Evolutionary conservation across 2,888 invertebrate species (phyloP), one percentile per base, ranked within the genome.

Genomic region (Oscheius onirici): DNA sequence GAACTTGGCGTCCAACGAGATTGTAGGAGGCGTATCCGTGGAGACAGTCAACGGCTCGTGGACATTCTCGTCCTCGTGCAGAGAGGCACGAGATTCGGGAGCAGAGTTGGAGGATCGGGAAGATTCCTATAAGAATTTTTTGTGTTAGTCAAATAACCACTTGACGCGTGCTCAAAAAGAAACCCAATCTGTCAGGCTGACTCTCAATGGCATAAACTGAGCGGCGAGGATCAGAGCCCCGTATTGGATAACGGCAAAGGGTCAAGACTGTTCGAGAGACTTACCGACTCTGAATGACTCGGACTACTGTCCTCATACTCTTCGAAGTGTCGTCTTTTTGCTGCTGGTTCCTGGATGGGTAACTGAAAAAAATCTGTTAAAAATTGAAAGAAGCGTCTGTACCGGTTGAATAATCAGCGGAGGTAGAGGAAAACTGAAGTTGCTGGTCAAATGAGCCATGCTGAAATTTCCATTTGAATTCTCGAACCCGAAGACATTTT

Each of bases 1-100:
- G 52, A 73, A 80, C 2, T 61, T 69, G 17, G 78, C 73, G 24
- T 76, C 71, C 13, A 65, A 57, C 20, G 49, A 46, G 20, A 80
- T 80, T 8, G 24, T 46, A 10, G 63, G 63, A 46, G 46, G 24
- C 2, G 49, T 49, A 15, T 63, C 63, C 15, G 63, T 63, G 20
- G 63, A 63, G 46, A 63, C 28, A 6, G 46, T 49, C 28, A 63
- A 20, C 15, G 63, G 63, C 49, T 46, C 49, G 10, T 63, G 49
- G 3, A 49, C 63, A 28, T 49, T 46, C 17, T 63, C 49, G 2
- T 63, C 63, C 10, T 63, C 63, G 49, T 63, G 63, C 15, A 15
- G 26, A n/a, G 63, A 63, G 24, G 63, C 63, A 8, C 63, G 46
- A 17, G 63, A 63, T 10, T 63, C 49, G 49, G 63, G 46, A 28